Conservation (phyloP, 2,797 vertebrate species). For the Phataginus tricuspis region DNA sequence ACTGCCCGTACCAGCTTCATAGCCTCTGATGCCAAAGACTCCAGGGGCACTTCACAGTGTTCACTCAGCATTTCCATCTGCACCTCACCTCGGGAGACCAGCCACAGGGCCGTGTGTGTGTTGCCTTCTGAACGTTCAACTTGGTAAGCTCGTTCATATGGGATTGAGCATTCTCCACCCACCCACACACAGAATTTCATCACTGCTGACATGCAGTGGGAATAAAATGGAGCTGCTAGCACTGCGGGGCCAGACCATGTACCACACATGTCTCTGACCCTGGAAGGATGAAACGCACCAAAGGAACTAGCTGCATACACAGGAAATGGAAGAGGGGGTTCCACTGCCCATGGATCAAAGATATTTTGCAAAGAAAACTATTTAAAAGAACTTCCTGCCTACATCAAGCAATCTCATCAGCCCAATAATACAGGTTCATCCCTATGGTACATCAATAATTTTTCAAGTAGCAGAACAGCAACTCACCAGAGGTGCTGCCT, state of each 20-base stretch:
- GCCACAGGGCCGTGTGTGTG: neutral
- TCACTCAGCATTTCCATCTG: neutral
- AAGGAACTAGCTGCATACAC: neutral
- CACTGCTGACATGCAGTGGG: slow-evolving; percentile 30
- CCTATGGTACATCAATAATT: neutral
- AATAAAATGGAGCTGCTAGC: neutral
- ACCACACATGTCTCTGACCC: neutral
- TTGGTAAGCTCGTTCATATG: slow-evolving; percentile 18
- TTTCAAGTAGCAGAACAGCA: neutral
- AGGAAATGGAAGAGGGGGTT: neutral
- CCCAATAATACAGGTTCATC: neutral
- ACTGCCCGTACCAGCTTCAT: neutral
- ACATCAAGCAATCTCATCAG: neutral
- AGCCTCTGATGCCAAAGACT: neutral
- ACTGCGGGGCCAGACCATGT: neutral
- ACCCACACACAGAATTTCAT: slow-evolving; percentile 60
- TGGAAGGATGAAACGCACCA: neutral
- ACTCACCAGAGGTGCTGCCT: slow-evolving; percentile 89
- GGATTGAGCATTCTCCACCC: slow-evolving; percentile 27
- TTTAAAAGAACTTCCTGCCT: neutral
- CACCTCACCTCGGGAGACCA: neutral
- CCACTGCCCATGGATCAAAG: neutral
- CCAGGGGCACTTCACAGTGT: neutral
- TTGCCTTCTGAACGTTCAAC: slow-evolving; percentile 50
- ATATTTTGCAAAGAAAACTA: slow-evolving; percentile 44